Evolutionary conservation across 2,888 invertebrate species (phyloP).

Genomic region (Exocentrus adspersus): DNA sequence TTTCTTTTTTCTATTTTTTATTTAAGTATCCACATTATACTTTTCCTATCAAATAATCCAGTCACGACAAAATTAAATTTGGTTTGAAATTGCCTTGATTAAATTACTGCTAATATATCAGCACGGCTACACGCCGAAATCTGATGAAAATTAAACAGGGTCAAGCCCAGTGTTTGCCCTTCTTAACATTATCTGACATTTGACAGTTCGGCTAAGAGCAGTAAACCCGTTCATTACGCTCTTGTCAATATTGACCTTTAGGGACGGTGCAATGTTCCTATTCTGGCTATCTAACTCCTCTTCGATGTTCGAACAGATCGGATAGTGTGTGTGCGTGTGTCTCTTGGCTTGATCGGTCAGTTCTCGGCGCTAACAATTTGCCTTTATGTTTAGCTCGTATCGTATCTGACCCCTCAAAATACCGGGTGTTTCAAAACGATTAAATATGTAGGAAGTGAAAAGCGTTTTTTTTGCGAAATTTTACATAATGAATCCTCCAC

Average conservation of each 20-base stretch:
- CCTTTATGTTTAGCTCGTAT: no score
- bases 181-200: slow-evolving; percentile 45
- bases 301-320: slow-evolving; percentile 24
- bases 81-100: no score
- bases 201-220: slow-evolving; percentile 43
- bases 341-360: background rate
- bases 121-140: background rate
- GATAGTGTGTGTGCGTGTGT: background rate
- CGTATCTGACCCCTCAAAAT: background rate
- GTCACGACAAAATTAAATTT: no score
- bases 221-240: slow-evolving; percentile 47
- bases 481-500: no score
- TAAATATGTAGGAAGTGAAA: no score
- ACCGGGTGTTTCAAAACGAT: no score
- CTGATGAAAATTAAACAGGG: slow-evolving; percentile 14
- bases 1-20: no score
- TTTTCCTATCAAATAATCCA: no score
- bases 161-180: slow-evolving; percentile 32
- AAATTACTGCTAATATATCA: background rate
- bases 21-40: no score
- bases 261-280: slow-evolving; percentile 33
- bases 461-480: no score
- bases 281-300: slow-evolving; percentile 28
- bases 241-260: slow-evolving; percentile 51
- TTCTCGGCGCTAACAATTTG: background rate